Conservation (phyloP, 2,113 vertebrate genomes). For the Mastomys coucha region DNA sequence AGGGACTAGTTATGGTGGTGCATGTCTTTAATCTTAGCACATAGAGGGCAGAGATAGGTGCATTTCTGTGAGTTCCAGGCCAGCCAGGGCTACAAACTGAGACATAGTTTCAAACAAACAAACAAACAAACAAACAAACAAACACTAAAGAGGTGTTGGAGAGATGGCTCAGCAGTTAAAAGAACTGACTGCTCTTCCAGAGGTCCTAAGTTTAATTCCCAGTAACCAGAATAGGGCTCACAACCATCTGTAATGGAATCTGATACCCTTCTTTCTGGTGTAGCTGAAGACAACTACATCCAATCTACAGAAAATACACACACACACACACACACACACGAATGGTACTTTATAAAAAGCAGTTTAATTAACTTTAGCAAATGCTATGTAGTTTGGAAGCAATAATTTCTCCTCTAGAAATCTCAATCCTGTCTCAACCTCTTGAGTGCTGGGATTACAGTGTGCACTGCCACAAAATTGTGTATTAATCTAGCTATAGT, state of each 20-base stretch:
- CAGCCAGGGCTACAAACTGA: neutral
- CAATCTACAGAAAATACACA: neutral
- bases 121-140: too few relatives aligned
- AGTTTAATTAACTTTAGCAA: slow-evolving; percentile 17
- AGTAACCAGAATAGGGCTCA: too few relatives aligned
- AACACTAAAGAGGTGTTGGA: neutral
- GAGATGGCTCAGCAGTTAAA: too few relatives aligned
- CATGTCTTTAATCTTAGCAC: neutral
- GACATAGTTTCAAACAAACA: neutral
- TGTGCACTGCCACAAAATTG: neutral
- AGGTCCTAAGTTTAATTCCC: too few relatives aligned
- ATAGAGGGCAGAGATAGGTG: neutral
- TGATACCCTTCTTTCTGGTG: too few relatives aligned
- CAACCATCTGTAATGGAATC: too few relatives aligned
- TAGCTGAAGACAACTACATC: too few relatives aligned
- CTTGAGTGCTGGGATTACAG: neutral
- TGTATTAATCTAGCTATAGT: neutral
- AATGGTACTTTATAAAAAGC: too few relatives aligned
- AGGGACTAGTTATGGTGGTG: neutral
- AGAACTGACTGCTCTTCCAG: too few relatives aligned
- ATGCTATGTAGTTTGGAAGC: neutral
- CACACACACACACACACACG: too few relatives aligned
- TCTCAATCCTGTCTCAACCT: too few relatives aligned
- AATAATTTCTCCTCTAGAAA: slow-evolving; percentile 12
- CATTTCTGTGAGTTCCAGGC: neutral